phyloP scores from a whole-genome alignment of 2,888 invertebrate species.

The Noctua fimbriata region DNA sequence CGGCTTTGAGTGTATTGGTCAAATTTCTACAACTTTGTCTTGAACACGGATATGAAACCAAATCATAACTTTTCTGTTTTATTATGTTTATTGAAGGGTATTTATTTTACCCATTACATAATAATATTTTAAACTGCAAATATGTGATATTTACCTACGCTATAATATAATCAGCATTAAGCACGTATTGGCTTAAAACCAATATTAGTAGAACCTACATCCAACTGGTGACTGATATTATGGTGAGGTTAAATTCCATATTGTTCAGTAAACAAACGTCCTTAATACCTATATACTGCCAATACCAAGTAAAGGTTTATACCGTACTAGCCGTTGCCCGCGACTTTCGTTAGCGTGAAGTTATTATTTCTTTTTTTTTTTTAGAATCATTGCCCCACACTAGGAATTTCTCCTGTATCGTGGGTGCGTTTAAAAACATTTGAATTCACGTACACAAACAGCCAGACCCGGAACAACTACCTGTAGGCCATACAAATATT shows the following conservation, averaged over 20 bases:
- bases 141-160: not conserved
- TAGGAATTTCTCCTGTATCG: too few species aligned
- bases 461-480: too few species aligned
- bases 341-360: not conserved
- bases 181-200: slow-evolving; percentile 5
- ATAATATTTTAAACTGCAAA: not conserved
- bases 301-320: not conserved
- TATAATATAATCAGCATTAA: not conserved
- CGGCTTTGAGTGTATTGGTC: not conserved
- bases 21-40: too few species aligned
- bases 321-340: not conserved
- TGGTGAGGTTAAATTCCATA: slow-evolving; percentile 3
- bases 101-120: slow-evolving; percentile 3
- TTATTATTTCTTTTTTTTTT: too few species aligned
- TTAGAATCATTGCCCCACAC: too few species aligned
- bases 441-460: too few species aligned
- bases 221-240: not conserved
- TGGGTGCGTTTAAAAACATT: too few species aligned
- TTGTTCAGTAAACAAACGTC: not conserved
- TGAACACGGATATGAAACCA: not conserved
- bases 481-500: too few species aligned
- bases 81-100: not conserved
- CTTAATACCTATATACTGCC: not conserved
- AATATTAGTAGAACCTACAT: not conserved
- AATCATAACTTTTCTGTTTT: not conserved